Conservation (phyloP, 64 coral and sea anemone genomes). For the Pachyseris speciosa region DNA sequence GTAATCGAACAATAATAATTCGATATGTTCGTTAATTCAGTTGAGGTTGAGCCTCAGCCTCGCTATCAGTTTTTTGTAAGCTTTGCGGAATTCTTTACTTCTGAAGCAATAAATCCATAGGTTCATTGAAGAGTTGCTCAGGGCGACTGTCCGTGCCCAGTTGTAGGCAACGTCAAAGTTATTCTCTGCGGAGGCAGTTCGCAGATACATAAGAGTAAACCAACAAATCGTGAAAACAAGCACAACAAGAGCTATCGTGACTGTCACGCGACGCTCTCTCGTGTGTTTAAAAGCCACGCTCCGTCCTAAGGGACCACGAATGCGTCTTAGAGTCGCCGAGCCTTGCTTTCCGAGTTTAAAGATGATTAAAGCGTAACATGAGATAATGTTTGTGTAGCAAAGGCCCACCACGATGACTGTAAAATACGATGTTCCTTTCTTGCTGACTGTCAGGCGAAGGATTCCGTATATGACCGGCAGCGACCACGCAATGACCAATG, state of each 20-base stretch:
- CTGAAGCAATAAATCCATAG: too few relatives aligned
- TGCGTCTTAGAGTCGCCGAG: constrained; percentile 18
- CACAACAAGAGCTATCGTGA: constrained; percentile 84
- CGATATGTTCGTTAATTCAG: too few relatives aligned
- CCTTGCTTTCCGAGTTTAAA: constrained; percentile 72
- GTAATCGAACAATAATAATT: too few relatives aligned
- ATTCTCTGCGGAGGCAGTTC: constrained; percentile 52
- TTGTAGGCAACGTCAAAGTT: constrained; percentile 71
- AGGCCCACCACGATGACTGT: constrained; percentile 72
- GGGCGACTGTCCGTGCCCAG: constrained; percentile 57
- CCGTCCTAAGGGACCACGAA: constrained; percentile 22
- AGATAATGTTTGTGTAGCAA: constrained; percentile 68
- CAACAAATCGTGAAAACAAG: constrained; percentile 73
- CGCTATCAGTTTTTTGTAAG: constrained; percentile 69
- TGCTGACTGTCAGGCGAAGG: constrained; percentile 65
- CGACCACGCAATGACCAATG: constrained; percentile 48
- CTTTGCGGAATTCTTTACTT: constrained; percentile 80
- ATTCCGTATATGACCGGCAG: constrained; percentile 71
- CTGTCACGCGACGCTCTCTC: constrained; percentile 80
- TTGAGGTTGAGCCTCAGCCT: too few relatives aligned
- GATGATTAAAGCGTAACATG: constrained; percentile 76
- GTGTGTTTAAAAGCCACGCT: constrained; percentile 6
- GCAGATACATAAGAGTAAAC: constrained; percentile 69
- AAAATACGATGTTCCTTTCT: constrained; percentile 74
- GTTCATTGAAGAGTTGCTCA: constrained; percentile 80